Base-by-base conservation (phyloP, 1,140 invertebrate species). In the Sinonovacula constricta region DNA sequence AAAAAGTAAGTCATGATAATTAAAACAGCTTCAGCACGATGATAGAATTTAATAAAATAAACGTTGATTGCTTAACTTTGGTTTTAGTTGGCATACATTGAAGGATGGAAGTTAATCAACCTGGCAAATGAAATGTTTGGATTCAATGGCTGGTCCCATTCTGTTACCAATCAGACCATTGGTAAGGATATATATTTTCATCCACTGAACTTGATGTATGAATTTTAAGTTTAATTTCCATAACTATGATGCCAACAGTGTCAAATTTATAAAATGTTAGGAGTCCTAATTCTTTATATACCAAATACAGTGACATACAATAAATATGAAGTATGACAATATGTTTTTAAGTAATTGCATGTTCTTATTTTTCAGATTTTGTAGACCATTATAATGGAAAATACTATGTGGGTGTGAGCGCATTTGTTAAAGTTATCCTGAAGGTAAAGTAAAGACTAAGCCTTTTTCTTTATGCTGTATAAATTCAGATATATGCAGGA, bases 101-200 rank as follows among this genome's bases (percentile, higher is more conserved):
- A 92, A 81, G 91, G 91, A 3, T 92, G 91, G 91, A 85, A 88
- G 24, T 54, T 92, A 53, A 88, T 92, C 45, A 88, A 89, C 56
- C 71, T 92, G 7, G 91, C 92, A 4, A 92, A 92, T 89, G 91
- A 92, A 82, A 89, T 89, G 18, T 92, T 92, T 90, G 91, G 92
- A 14, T 92, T 92, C 81, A 92, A 92, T 89, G 91, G 92, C n/a
- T 92, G 92, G 92, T 92, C 91, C 30, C 91, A 92, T 77, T 89
- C 90, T 33, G 88, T 92, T 15, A 89, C 89, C 5, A 82, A 91
- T 45, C 91, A 92, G 60, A 91, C 91, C 59, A 90, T 92, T 70
- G 92, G 90, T 91, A 83, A 83, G 79, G 65, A 56, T 39, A n/a
- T n/a, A n/a, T n/a, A n/a, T n/a, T n/a, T n/a, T n/a, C n/a, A n/a